Conservation (phyloP, 1,140 invertebrate species). For the Fopius arisanus region DNA sequence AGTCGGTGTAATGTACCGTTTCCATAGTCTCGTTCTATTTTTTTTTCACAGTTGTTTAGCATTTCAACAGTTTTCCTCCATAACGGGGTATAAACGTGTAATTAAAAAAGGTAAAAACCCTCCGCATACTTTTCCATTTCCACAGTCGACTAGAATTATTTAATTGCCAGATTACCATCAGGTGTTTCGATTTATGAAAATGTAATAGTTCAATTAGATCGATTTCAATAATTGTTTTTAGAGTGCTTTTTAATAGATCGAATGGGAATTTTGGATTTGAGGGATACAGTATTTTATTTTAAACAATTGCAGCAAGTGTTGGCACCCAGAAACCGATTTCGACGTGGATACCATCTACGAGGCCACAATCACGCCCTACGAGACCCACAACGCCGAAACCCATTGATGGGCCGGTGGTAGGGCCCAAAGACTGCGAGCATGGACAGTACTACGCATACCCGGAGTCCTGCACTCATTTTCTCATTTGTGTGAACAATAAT, state of each 20-base stretch:
- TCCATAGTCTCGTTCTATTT: neutral
- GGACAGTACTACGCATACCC: conserved; percentile 65
- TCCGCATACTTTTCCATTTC: too few species aligned
- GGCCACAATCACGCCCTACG: conserved; percentile 28
- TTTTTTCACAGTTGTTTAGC: conserved; percentile 4
- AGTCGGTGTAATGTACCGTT: conserved; percentile 7
- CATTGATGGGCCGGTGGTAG: neutral
- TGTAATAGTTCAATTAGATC: too few species aligned
- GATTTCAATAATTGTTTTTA: too few species aligned
- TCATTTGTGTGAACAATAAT: conserved; percentile 74
- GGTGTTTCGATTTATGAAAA: too few species aligned
- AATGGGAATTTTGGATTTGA: too few species aligned
- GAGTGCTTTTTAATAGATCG: too few species aligned
- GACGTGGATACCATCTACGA: conserved; percentile 26
- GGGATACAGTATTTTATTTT: neutral
- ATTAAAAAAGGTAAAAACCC: neutral
- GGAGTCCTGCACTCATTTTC: conserved; percentile 72
- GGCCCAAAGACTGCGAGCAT: conserved; percentile 55
- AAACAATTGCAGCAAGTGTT: neutral
- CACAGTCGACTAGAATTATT: too few species aligned
- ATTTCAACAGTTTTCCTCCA: conserved; percentile 3
- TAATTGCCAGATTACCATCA: too few species aligned
- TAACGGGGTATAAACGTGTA: neutral
- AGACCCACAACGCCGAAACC: conserved; percentile 32
- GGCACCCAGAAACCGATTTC: conserved; percentile 14